Conservation (phyloP, 2,888 invertebrate genomes). For the Glaucopsyche alexis region DNA sequence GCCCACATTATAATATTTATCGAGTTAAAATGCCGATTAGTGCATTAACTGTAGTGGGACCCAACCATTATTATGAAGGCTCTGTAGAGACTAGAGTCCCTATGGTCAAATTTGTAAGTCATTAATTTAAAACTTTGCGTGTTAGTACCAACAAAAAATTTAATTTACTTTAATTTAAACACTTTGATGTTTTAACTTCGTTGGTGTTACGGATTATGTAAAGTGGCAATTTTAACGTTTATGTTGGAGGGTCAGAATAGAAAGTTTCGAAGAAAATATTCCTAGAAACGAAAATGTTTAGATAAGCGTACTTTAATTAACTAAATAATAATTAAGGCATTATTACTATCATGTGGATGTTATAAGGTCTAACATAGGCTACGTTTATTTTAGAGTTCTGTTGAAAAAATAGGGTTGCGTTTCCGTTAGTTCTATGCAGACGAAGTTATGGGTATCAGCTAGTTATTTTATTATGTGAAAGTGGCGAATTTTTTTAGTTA, state of each 20-base stretch:
- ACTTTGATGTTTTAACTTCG: not conserved
- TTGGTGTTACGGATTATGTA: not conserved
- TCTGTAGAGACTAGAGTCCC: not conserved
- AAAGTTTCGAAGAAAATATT: not conserved
- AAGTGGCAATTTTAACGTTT: slow-evolving; percentile 9
- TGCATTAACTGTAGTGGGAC: not conserved
- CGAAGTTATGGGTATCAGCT: no score
- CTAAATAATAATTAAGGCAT: no score
- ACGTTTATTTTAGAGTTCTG: no score
- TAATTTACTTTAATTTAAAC: not conserved
- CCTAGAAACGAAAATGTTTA: not conserved
- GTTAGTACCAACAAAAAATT: not conserved
- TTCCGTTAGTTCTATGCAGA: no score
- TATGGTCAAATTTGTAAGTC: not conserved
- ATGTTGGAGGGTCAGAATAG: not conserved
- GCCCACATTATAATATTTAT: no score
- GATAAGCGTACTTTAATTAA: no score
- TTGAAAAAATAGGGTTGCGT: no score
- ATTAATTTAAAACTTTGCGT: slow-evolving; percentile 2
- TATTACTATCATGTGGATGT: no score
- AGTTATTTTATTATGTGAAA: no score
- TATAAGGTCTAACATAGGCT: no score
- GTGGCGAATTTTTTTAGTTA: no score
- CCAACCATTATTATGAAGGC: not conserved
- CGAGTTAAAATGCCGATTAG: no score